Conservation (phyloP, 2,888 invertebrate genomes). For the Tillus elongatus region DNA sequence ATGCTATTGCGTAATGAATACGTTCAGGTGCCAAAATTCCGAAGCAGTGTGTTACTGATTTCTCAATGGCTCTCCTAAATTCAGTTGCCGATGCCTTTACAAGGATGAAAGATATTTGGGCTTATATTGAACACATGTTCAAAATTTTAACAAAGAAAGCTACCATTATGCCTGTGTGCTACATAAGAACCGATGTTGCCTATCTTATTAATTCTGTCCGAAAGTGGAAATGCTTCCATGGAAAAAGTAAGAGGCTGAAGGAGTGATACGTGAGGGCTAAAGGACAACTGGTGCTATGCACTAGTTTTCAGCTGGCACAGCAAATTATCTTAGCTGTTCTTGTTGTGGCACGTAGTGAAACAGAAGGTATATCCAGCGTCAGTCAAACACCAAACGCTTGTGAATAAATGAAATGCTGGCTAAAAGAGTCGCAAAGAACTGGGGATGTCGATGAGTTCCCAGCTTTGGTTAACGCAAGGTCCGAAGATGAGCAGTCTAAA, state of each 20-base stretch:
- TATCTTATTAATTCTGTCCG: neutral
- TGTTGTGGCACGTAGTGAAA: neutral
- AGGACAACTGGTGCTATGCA: neutral
- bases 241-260: neutral
- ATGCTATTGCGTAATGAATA: constrained; percentile 1
- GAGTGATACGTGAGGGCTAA: neutral
- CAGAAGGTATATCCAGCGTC: neutral
- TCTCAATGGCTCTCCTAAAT: neutral
- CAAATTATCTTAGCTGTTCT: neutral
- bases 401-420: neutral
- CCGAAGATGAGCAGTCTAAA: too few relatives aligned
- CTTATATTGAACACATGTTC: neutral
- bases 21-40: neutral
- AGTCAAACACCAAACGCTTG: neutral
- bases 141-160: neutral
- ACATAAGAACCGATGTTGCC: neutral
- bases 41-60: neutral
- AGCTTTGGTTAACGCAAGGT: too few relatives aligned
- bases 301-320: neutral
- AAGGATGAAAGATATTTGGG: neutral
- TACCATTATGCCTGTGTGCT: neutral
- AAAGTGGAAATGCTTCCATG: neutral
- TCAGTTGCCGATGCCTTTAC: too few relatives aligned
- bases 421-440: too few relatives aligned
- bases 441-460: too few relatives aligned